phyloP scores from a whole-genome alignment of 2,113 vertebrate genomes.

The Seriola rivoliana region DNA sequence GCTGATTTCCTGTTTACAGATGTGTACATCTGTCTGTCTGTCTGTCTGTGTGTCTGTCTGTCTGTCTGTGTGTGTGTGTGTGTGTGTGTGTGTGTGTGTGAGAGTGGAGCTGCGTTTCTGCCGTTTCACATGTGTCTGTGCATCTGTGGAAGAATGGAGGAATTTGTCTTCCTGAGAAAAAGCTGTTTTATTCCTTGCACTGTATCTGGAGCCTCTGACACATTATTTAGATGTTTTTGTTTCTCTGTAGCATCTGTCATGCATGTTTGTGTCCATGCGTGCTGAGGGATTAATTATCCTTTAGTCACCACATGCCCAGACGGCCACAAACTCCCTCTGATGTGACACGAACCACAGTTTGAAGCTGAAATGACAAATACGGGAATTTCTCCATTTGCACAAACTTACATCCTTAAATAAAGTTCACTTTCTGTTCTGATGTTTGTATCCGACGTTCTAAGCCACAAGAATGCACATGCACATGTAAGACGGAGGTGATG shows the following conservation, averaged over 20 bases:
- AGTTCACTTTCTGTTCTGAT: too few relatives aligned
- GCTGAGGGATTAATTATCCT: constrained; percentile 11
- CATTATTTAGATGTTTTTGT: constrained; percentile 19
- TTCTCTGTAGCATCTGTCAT: constrained; percentile 3
- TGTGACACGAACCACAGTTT: constrained; percentile 3
- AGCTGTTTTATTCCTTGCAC: neutral
- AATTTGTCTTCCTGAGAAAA: neutral
- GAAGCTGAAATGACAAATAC: neutral
- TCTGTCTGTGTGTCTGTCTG: neutral
- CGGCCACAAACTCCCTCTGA: constrained; percentile 5
- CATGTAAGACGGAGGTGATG: too few relatives aligned
- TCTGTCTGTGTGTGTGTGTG: neutral
- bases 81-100: neutral
- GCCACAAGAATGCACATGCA: too few relatives aligned
- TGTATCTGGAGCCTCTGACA: constrained; percentile 2
- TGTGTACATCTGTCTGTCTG: neutral
- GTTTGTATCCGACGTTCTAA: too few relatives aligned
- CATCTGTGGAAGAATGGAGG: neutral
- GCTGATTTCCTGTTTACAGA: constrained; percentile 41
- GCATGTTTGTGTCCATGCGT: constrained; percentile 9
- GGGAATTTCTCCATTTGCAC: neutral
- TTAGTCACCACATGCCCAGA: constrained; percentile 35
- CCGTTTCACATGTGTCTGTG: neutral
- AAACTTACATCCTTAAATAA: too few relatives aligned
- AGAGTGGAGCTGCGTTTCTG: neutral